Evolutionary conservation across 2,797 vertebrate species (phyloP), one percentile per base, ranked within the genome.

Genomic region (Alauda arvensis): DNA sequence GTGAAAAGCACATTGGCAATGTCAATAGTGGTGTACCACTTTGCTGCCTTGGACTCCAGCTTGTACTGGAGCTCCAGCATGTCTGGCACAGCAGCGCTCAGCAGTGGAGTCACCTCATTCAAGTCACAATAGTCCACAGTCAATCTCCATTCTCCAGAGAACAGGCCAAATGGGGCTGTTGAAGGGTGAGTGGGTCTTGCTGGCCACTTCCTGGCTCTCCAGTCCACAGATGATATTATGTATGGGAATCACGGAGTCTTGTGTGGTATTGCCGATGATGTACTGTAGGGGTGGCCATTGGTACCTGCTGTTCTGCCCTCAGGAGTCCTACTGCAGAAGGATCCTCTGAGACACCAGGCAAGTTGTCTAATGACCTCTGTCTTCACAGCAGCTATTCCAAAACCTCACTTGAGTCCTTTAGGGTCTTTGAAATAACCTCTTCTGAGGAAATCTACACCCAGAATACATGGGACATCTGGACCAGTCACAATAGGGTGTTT

Each of bases 71-170:
- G 70, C 2, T 74, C 34, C 45, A 49, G 56, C 34, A 49, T 28
- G 29, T 60, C 45, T 1, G 1, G 45, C 29, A 49, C 5, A 2
- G 34, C 34, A 49, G 23, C 3, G 0, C 71, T 49, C 56, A 51
- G 24, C 9, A 18, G 13, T 42, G 45, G 29, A 33, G 14, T 33
- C n/a, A 61, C 4, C 33, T 75, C 24, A 61, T 42, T 75, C 18
- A 75, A 24, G 37, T 4, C 3, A 23, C 12, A 0, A 18, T 33
- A 40, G 18, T 51, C 46, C 19, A 14, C 46, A 42, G 24, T 13
- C 24, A n/a, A 26, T 74, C 34, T 51, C 31, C 15, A 23, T 51
- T 75, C 31, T 24, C 46, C 18, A 21, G 37, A 37, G 37, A 37
- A 18, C 6, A 26, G 37, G 18, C 37, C 37, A 75, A 11, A 61